Evolutionary conservation across 2,888 invertebrate species (phyloP), one percentile per base, ranked within the genome.

Genomic region (Cryptophagus acutangulus): DNA sequence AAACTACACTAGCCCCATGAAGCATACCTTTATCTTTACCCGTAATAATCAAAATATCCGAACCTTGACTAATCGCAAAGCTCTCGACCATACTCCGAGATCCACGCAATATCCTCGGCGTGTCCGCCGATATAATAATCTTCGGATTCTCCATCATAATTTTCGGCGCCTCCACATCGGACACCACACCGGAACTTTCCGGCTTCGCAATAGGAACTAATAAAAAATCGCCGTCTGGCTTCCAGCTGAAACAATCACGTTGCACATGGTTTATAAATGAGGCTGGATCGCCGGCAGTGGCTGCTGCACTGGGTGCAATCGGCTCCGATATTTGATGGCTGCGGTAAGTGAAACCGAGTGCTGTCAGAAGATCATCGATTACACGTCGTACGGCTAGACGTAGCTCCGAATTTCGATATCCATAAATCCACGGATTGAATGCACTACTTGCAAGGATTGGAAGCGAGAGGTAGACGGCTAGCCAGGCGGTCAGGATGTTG

Each of bases 351-450:
- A 68, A 67, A 3, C 69, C 69, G 10, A 74, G 59, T 1, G 70
- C 57, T 2, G 68, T 67, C 2, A 76, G 63, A 2, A 76, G 50
- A 35, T 75, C 74, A 48, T 76, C 75, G 2, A 77, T 67, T 12
- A 77, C 74, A 31, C 75, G 71, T 5, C 74, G 67, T 1, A 78
- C 78, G 1, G 78, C 78, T 0, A 73, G 63, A 9, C 78, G 70
- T 52, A 81, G 73, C 57, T 80, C 79, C 0, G 76, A 71, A 52
- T 78, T 79, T 47, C 78, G 72, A 57, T 76, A 81, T 2, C 79
- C 79, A 61, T 81, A 81, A 24, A 80, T 72, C 79, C 79, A 80
- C 0, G 81, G 80, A 57, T 81, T 80, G 41, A 75, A 67, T 4
- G 78, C 75, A 57, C 76, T 76, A 60, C 76, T 76, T 2, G 74